phyloP scores from a whole-genome alignment of 2,888 invertebrate species.

The Endotricha flammealis region DNA sequence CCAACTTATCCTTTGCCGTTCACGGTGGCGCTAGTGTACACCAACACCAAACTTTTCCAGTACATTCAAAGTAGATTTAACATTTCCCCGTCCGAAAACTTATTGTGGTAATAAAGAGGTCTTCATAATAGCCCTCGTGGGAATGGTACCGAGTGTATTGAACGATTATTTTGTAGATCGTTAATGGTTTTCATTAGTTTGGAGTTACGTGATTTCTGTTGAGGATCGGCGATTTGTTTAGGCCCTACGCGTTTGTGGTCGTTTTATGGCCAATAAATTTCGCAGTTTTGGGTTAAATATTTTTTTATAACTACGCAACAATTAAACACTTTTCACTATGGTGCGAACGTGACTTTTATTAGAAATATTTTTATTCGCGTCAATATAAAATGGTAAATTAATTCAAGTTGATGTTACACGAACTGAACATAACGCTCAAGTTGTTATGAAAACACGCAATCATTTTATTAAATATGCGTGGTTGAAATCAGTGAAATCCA shows the following conservation, averaged over 20 bases:
- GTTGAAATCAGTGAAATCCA: background rate
- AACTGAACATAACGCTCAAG: background rate
- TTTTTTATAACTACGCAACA: background rate
- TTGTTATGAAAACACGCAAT: background rate
- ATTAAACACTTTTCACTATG: background rate
- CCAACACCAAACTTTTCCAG: background rate
- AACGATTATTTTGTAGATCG: slow-evolving; percentile 47
- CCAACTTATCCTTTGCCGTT: slow-evolving; percentile 8
- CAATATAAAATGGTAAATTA: background rate
- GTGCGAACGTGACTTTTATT: background rate
- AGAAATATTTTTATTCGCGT: background rate
- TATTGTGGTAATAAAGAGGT: slow-evolving; percentile 34
- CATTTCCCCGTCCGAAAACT: slow-evolving; percentile 26
- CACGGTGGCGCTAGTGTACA: background rate
- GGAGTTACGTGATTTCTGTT: slow-evolving; percentile 41
- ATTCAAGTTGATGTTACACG: background rate
- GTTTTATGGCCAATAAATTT: slow-evolving; percentile 9
- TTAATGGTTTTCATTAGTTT: slow-evolving; percentile 56
- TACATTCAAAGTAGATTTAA: slow-evolving; percentile 14
- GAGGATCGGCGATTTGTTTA: slow-evolving; percentile 20
- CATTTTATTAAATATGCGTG: background rate
- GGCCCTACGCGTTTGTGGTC: slow-evolving; percentile 22
- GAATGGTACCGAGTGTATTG: slow-evolving; percentile 56
- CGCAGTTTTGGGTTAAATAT: background rate
- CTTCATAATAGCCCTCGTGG: slow-evolving; percentile 52